phyloP scores from a whole-genome alignment of 2,888 invertebrate genomes.

The Lithophane leautieri region DNA sequence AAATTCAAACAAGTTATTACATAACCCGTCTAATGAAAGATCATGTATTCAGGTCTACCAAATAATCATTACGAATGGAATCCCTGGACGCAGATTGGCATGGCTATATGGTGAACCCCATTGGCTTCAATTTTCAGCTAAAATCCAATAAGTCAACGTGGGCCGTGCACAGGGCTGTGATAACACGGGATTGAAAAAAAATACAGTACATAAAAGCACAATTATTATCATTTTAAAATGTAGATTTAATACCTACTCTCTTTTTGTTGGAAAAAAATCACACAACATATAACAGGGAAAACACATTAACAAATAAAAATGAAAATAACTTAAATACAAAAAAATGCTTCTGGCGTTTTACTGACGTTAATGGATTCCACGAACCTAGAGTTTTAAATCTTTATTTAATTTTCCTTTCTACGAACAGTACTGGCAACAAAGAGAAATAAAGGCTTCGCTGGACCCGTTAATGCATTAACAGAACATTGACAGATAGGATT shows the following conservation, averaged over 20 bases:
- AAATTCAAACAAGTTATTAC: slow-evolving; percentile 22
- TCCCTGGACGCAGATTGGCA: slow-evolving; percentile 47
- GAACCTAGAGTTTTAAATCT: neutral
- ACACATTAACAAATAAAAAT: neutral
- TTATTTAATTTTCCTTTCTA: slow-evolving; percentile 11
- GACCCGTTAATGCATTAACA: slow-evolving; percentile 41
- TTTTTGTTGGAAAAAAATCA: neutral
- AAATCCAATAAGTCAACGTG: slow-evolving; percentile 72
- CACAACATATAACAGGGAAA: neutral
- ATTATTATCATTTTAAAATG: neutral
- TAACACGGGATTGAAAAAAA: slow-evolving; percentile 5
- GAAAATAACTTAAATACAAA: neutral
- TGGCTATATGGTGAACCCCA: slow-evolving; percentile 44
- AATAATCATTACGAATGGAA: slow-evolving; percentile 51
- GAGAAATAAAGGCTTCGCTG: slow-evolving; percentile 37
- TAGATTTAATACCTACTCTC: neutral
- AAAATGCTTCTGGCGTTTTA: neutral
- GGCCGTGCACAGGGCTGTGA: slow-evolving; percentile 51
- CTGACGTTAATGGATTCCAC: neutral
- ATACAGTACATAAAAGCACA: neutral
- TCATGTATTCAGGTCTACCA: slow-evolving; percentile 36
- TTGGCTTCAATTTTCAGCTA: slow-evolving; percentile 65
- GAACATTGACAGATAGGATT: slow-evolving; percentile 46
- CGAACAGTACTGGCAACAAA: slow-evolving; percentile 13
- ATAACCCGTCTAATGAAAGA: slow-evolving; percentile 34